Conservation (phyloP, 1,140 invertebrate genomes). For the Danaus plexippus region DNA sequence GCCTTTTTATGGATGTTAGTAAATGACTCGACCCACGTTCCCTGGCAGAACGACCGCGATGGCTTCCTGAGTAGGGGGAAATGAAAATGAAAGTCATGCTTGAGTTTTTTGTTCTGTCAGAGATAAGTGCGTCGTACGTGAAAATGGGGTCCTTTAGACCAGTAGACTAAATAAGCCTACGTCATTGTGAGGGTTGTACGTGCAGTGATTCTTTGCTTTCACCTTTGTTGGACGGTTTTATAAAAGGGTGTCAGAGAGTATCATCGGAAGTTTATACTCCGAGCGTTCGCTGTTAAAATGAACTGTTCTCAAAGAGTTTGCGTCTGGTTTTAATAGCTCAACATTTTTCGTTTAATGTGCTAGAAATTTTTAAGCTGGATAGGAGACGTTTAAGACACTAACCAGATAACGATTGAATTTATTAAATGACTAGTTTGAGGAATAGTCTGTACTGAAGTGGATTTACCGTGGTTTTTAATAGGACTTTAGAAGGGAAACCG, state of each 20-base stretch:
- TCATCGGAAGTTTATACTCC: no score
- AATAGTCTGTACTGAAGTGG: no score
- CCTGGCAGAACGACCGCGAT: conserved; percentile 13
- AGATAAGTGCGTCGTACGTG: conserved; percentile 32
- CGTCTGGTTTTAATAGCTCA: no score
- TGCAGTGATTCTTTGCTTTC: conserved; percentile 22
- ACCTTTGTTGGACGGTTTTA: conserved; percentile 11
- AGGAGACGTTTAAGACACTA: no score
- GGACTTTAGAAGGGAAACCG: no score
- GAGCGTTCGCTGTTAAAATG: no score
- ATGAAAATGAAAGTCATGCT: conserved; percentile 34
- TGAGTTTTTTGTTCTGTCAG: conserved; percentile 26
- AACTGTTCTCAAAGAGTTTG: no score
- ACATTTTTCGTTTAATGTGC: no score
- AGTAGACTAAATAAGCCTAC: conserved; percentile 17
- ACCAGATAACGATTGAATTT: no score
- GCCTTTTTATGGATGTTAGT: conserved; percentile 28
- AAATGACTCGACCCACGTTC: conserved; percentile 19
- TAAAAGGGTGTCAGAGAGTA: neutral
- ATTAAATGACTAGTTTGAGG: no score
- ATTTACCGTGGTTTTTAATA: no score
- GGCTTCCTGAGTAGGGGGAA: conserved; percentile 28
- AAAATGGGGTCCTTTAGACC: conserved; percentile 20
- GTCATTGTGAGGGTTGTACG: conserved; percentile 24
- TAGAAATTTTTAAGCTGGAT: no score